Evolutionary conservation across 2,113 vertebrate genomes (phyloP), one percentile per base, ranked within the genome.

Genomic region (Cyrtonyx montezumae): DNA sequence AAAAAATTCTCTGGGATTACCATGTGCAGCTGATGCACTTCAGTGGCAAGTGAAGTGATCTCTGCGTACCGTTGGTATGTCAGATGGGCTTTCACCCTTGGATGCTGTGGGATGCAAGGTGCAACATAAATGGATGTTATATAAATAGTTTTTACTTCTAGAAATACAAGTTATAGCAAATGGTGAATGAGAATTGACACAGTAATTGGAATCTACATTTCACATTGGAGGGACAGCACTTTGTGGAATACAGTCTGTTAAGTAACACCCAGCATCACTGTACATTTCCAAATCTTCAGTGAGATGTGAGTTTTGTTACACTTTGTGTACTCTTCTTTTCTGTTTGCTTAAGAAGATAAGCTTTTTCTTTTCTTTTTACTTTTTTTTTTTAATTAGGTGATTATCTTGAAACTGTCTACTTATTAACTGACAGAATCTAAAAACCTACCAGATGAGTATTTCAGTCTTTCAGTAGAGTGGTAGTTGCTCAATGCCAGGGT

Each of bases 91-190:
- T 1, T 0, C 20, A 1, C 70, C 25, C 77, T 7, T 0, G 2
- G 59, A 34, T 82, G 55, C 85, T 73, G 84, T 48, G 87, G 87
- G 84, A 85, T 36, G 84, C 12, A 89, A 94, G 89, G 89, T 91
- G 84, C 0, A 1, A 93, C 75, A 70, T 42, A 79, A 91, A 83
- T 25, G 48, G 51, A 80, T 81, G 79, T 63, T 76, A 1, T 76
- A 65, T 84, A 93, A 86, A 94, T 94, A 93, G 90, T 92, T 79
- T 84, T 77, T 45, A 79, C 46, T 58, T 79, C 78, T 85, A 70
- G 86, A 80, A 84, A 67, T 30, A 76, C 43, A 84, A 74, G 65
- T n/a, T 91, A 19, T 42, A 77, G 75, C 13, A 86, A 86, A 81
- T 55, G 18, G 84, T 13, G 2, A 63, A 84, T 93, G 88, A 90